Evolutionary conservation across 1,140 invertebrate genomes (phyloP).

Genomic region (Aleiodes sp.): DNA sequence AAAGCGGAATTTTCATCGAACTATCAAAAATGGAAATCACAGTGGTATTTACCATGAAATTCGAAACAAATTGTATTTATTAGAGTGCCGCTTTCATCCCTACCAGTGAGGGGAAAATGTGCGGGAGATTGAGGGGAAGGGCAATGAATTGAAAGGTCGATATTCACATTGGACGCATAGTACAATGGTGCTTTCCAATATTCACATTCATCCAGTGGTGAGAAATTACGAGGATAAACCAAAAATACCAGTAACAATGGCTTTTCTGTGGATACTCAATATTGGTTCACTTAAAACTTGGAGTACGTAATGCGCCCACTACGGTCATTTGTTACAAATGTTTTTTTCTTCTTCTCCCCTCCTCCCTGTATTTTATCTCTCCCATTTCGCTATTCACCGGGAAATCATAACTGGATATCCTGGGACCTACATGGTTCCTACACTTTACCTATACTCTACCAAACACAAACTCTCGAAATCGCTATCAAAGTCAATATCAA

Average conservation of each 20-base stretch:
- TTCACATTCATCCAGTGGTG: no score
- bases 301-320: background rate
- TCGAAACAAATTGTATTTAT: no score
- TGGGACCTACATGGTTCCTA: background rate
- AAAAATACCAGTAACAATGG: background rate
- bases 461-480: background rate
- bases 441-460: background rate
- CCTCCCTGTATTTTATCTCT: background rate
- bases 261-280: background rate
- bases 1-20: no score
- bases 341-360: slow-evolving; percentile 6
- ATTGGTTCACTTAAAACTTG: background rate
- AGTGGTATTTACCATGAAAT: no score
- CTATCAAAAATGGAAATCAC: no score
- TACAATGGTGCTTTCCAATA: no score
- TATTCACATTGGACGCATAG: no score
- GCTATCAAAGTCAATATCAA: slow-evolving; percentile 6
- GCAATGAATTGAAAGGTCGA: no score
- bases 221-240: no score
- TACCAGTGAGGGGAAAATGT: no score
- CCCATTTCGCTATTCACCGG: slow-evolving; percentile 8
- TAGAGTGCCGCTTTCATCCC: no score
- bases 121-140: no score
- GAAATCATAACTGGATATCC: slow-evolving; percentile 3
- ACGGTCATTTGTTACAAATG: background rate